Percentiles rank a stretch among this genome's conserved stretches.
Conservation (phyloP, 1,140 invertebrate genomes). For the Trachymyrmex cornetzi region DNA sequence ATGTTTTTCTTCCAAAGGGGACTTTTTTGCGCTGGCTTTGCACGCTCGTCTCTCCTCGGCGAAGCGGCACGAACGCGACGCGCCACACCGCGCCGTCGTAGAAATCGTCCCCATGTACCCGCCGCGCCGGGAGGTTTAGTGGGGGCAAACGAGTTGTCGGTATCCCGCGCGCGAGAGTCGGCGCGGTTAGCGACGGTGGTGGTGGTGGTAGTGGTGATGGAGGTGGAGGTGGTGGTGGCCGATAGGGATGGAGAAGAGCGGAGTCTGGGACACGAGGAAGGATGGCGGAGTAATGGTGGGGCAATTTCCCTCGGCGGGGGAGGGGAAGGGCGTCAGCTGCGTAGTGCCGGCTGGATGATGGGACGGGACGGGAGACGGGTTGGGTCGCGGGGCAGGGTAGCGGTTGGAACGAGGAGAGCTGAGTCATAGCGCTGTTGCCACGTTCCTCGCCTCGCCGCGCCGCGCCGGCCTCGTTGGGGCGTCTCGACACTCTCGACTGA, state of each 20-base stretch:
- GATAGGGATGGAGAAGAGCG: slow-evolving; percentile 49
- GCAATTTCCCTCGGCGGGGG: slow-evolving; percentile 50
- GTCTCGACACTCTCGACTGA: slow-evolving; percentile 70
- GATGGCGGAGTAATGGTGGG: slow-evolving; percentile 71
- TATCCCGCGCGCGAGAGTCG: slow-evolving; percentile 70
- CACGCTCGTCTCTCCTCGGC: slow-evolving; percentile 77
- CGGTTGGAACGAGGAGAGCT: slow-evolving; percentile 80
- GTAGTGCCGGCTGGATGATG: slow-evolving; percentile 69
- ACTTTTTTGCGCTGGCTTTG: slow-evolving; percentile 77
- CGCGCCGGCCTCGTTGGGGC: slow-evolving; percentile 72
- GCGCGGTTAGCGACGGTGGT: slow-evolving; percentile 7
- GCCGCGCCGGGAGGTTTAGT: slow-evolving; percentile 22
- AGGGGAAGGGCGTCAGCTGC: slow-evolving; percentile 84
- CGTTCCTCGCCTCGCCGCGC: slow-evolving; percentile 67
- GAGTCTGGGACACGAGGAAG: slow-evolving; percentile 82
- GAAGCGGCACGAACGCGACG: slow-evolving; percentile 67
- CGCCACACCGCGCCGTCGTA: slow-evolving; percentile 58
- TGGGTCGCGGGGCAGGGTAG: slow-evolving; percentile 31
- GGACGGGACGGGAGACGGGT: not conserved
- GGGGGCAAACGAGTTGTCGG: slow-evolving; percentile 76
- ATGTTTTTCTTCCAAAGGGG: slow-evolving; percentile 78
- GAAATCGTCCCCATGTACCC: slow-evolving; percentile 67
- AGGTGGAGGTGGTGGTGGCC: slow-evolving; percentile 35
- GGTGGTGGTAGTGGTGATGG: too few relatives aligned
- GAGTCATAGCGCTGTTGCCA: slow-evolving; percentile 86